Base-by-base conservation (phyloP, 2,113 vertebrate genomes). In the Anarrhichthys ocellatus region DNA sequence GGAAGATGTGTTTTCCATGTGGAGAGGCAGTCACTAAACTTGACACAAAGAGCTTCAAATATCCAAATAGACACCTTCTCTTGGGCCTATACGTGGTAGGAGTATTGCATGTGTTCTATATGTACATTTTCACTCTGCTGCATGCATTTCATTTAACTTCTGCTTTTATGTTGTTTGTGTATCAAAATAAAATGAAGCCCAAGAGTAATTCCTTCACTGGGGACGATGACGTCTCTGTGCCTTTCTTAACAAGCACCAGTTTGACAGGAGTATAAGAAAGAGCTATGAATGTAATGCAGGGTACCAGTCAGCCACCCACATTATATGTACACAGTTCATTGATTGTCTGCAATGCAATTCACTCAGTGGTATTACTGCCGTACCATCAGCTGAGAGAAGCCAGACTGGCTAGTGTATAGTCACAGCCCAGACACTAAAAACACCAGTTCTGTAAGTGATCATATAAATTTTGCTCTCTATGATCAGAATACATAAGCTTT, bases 11-110 rank as follows among this genome's bases (percentile, higher is more conserved):
- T 72, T 85, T 82, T 63, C 18, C 17, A 34, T 24, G 62, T 46
- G 40, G 59, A 72, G 54, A 81, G 71, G 73, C 63, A 61, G 66
- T 77, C 62, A 77, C 7, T 48, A 32, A 85, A 69, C 54, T 82
- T 36, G 4, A 68, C 65, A 83, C 34, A 75, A 70, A 83, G 15
- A 79, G 66, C n/a, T 80, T 29, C 34, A 65, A 61, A 77, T 77
- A 80, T 83, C 76, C 29, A 72, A 77, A 85, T 80, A 3, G 34
- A 8, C 40, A 38, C 50, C 36, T 38, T 18, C 58, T 78, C 20
- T 32, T 44, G 46, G 73, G 71, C 77, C 22, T 36, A 32, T 44
- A 42, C 20, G 14, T 63, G 62, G 72, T 59, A 18, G 56, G 46
- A 64, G 68, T 44, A 69, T 15, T 61, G 54, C 27, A 38, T 40